Base-by-base conservation (phyloP, 2,888 invertebrate genomes). In the Cataglyphis altisquamis region DNA sequence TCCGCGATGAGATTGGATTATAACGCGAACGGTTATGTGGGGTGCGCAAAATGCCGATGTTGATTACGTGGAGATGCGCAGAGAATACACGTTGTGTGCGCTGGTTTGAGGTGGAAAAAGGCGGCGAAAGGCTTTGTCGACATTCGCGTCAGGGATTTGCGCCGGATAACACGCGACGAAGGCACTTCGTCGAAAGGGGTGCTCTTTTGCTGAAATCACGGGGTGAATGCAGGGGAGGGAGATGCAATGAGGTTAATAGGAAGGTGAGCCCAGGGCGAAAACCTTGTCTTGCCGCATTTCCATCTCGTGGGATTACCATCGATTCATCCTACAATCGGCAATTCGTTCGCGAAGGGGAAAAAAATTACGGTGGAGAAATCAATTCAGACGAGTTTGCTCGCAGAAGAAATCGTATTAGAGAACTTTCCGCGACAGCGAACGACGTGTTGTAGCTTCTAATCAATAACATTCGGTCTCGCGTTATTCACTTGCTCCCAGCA, bases 271-370 rank as follows among this genome's bases (percentile, higher is more conserved):
- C 25, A 25, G 9, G n/a, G n/a, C 18, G 29, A 77, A 55, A 39
- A 67, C 32, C 57, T 57, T 45, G 77, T 57, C 57, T 57, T 6
- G 45, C 12, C 45, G 78, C 45, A 60, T 70, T 78, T 70, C 45
- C 70, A 78, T 78, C 78, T 36, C 78, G 18, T 60, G 45, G 45
- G 60, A 70, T 70, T 70, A 60, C 32, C 29, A 60, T 77, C 68
- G 41, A 68, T 57, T 78, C 32, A 29, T 41, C 70, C 41, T 70
- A 60, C 57, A 78, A 57, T 70, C 70, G 41, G n/a, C 55, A 41
- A 67, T 3, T 64, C 21, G 45, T 32, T 48, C 29, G 41, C 15
- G 32, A 32, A 15, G 29, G 29, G 15, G 2, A 55, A 60, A 60
- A 41, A 66, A 55, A 25, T 39, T 55, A 67, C 67, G 55, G 18